Evolutionary conservation across 92 coral and sea anemone species (phyloP).

Genomic region (Plumapathes pennacea): DNA sequence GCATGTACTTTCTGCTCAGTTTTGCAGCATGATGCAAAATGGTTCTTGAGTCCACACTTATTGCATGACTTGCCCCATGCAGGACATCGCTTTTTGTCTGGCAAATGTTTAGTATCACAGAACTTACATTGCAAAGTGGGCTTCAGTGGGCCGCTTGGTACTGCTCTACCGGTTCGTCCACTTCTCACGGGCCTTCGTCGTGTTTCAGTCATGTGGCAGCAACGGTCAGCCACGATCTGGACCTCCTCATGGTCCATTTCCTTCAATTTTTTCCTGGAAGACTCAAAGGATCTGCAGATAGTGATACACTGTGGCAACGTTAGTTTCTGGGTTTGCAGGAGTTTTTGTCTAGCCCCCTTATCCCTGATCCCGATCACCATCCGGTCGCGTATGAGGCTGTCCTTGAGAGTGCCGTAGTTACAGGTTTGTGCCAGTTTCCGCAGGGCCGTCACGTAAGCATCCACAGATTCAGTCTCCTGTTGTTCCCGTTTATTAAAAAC

Average conservation of each 20-base stretch:
- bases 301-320: slow-evolving; percentile 47
- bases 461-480: slow-evolving; percentile 60
- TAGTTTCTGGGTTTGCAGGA: slow-evolving; percentile 37
- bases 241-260: slow-evolving; percentile 35
- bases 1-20: slow-evolving; percentile 7
- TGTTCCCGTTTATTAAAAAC: slow-evolving; percentile 58
- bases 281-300: slow-evolving; percentile 48
- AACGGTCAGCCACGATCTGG: not conserved
- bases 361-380: slow-evolving; percentile 47
- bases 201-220: too few species aligned
- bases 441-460: slow-evolving; percentile 66
- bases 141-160: not conserved
- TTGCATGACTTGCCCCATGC: slow-evolving; percentile 47
- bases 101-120: slow-evolving; percentile 38
- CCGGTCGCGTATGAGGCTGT: slow-evolving; percentile 42
- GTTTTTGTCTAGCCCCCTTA: slow-evolving; percentile 43
- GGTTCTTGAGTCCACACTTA: slow-evolving; percentile 35
- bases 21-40: slow-evolving; percentile 38
- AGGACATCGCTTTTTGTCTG: slow-evolving; percentile 34
- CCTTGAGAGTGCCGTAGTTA: slow-evolving; percentile 59
- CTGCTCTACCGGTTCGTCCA: not conserved
- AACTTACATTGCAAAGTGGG: slow-evolving; percentile 25
- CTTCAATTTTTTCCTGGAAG: slow-evolving; percentile 33
- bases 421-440: slow-evolving; percentile 58
- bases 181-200: too few species aligned